Evolutionary conservation across 2,888 invertebrate genomes (phyloP), one percentile per base, ranked within the genome.

Genomic region (Cerastoderma edule): DNA sequence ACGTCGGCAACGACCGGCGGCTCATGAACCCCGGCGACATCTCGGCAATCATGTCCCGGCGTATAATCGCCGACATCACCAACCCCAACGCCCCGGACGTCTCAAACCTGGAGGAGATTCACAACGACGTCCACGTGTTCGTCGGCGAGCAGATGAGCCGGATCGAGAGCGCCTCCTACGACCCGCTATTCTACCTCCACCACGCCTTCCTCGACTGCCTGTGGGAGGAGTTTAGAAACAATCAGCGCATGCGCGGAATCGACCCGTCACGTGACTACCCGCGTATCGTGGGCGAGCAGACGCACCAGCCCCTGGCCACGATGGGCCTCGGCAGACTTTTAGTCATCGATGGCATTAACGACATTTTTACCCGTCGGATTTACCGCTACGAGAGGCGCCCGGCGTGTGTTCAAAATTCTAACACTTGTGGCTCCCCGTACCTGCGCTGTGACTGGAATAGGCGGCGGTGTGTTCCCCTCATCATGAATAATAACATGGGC

Each of bases 131-230:
- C 2, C 90, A 89, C 54, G 83, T 87, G 5, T 89, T 67, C 66
- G 74, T 89, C 6, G 90, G 90, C 0, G 88, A 89, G 19, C 85
- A 87, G 35, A 88, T 90, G 88, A 86, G 82, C 46, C 67, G 83
- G 24, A 83, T 89, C 32, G 85, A 88, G 67, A 87, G 88, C 0
- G 86, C 89, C 0, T 83, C 89, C 0, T 87, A 83, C 67, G 90
- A 90, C 67, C 88, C 89, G 0, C 54, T 87, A 27, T 90, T 89
- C 72, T 90, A 84, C 76, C 46, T 86, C 6, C 87, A 88, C 70
- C 89, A 89, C 66, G 85, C 88, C 0, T 89, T 85, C 66, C 83
- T 88, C 6, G 90, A 90, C 72, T 87, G 84, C 78, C 48, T 89
- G n/a, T 89, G 89, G 89, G 87, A 87, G 60, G 78, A 87, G 54